Percentiles rank a stretch among this genome's conserved stretches.
Evolutionary conservation across 30 jellyfish, hydroid and myxozoan genomes (phyloP).

Genomic region (Turritopsis rubra): DNA sequence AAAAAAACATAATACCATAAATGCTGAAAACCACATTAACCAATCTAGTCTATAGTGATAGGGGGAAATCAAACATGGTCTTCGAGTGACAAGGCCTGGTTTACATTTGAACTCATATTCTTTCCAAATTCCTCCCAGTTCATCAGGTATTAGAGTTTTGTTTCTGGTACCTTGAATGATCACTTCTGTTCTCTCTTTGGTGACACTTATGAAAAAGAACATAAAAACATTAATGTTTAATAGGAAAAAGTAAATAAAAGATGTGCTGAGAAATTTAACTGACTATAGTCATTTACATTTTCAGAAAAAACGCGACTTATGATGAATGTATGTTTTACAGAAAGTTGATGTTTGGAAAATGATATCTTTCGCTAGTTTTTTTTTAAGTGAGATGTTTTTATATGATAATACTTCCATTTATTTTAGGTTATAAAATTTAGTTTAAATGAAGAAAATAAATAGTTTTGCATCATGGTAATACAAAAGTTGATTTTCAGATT

Average conservation of each 20-base stretch:
- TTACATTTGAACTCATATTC: slow-evolving; percentile 67
- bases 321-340: too few relatives aligned
- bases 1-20: slow-evolving; percentile 37
- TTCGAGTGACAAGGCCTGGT: slow-evolving; percentile 50
- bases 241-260: neutral
- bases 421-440: too few relatives aligned
- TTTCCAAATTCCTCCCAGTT: slow-evolving; percentile 55
- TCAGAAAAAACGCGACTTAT: too few relatives aligned
- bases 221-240: neutral
- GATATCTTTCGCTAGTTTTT: too few relatives aligned
- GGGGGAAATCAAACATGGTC: slow-evolving; percentile 70
- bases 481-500: too few relatives aligned
- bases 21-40: slow-evolving; percentile 81
- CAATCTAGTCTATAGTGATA: slow-evolving; percentile 66
- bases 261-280: too few relatives aligned
- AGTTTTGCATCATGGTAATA: too few relatives aligned
- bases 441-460: too few relatives aligned
- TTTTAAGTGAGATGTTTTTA: too few relatives aligned
- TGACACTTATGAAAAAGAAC: slow-evolving; percentile 32
- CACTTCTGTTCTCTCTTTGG: slow-evolving; percentile 56
- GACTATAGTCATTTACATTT: too few relatives aligned
- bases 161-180: slow-evolving; percentile 65
- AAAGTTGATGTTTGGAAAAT: too few relatives aligned
- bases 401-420: too few relatives aligned
- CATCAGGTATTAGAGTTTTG: slow-evolving; percentile 43